A percentile compares a stretch with the other conserved stretches of the same genome.
Evolutionary conservation across 53 echinoderm and acorn worm genomes (phyloP).

Genomic region (Actinopyga echinites): DNA sequence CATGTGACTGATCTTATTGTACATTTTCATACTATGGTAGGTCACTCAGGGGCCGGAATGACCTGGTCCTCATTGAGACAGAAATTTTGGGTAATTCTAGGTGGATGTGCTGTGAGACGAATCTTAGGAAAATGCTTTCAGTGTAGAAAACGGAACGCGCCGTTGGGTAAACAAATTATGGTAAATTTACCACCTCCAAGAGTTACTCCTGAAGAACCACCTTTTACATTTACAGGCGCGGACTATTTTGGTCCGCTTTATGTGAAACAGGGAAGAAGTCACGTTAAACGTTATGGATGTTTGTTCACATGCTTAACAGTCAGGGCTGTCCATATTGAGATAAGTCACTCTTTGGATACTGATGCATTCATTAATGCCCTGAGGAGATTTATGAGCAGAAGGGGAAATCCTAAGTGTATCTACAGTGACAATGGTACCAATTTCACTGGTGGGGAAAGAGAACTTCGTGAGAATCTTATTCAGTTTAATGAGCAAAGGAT

Average conservation of each 20-base stretch:
- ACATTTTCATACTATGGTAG: slow-evolving; percentile 45
- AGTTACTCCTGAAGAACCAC: slow-evolving; percentile 54
- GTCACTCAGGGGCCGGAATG: slow-evolving; percentile 56
- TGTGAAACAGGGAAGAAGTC: slow-evolving; percentile 48
- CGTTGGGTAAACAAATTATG: slow-evolving; percentile 43
- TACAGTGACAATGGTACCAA: slow-evolving; percentile 54
- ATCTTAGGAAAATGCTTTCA: slow-evolving; percentile 44
- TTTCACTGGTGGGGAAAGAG: slow-evolving; percentile 47
- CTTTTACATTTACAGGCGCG: slow-evolving; percentile 36
- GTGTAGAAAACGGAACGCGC: slow-evolving; percentile 14
- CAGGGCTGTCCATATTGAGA: slow-evolving; percentile 43
- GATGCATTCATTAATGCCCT: slow-evolving; percentile 47
- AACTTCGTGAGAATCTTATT: slow-evolving; percentile 37
- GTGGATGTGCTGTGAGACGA: slow-evolving; percentile 21
- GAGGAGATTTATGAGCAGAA: slow-evolving; percentile 20
- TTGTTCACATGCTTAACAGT: slow-evolving; percentile 41
- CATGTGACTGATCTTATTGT: slow-evolving; percentile 43
- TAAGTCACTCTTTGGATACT: slow-evolving; percentile 41
- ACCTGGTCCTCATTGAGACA: slow-evolving; percentile 46
- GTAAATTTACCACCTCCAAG: slow-evolving; percentile 38
- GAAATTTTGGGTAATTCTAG: slow-evolving; percentile 40
- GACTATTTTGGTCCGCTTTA: slow-evolving; percentile 56
- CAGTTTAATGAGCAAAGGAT: slow-evolving; percentile 23
- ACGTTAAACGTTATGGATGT: slow-evolving; percentile 55
- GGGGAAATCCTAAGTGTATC: slow-evolving; percentile 34